These are phyloP conservation scores for Malaclemys terrapin DNA, from an alignment of 2,113 vertebrate genomes.

Conservation along the genomic window DNA sequence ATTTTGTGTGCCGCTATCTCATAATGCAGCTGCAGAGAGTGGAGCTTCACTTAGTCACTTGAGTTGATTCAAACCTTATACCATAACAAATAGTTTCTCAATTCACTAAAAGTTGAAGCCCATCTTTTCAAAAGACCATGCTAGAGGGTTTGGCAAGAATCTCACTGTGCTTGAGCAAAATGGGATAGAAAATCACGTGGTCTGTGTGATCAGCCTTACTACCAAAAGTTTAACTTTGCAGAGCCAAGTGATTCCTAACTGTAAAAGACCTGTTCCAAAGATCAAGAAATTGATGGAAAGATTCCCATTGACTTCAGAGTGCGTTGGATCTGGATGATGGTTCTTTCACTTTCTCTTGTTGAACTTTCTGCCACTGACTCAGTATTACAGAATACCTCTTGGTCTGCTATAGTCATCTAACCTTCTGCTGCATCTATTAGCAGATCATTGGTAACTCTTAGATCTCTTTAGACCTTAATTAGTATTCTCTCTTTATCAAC, in stretches of 20 bases:
- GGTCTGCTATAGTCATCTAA: neutral
- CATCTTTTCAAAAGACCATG: neutral
- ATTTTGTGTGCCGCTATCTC: neutral
- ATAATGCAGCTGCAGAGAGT: rapidly evolving
- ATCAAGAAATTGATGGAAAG: neutral
- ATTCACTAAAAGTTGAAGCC: neutral
- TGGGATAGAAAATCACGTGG: neutral
- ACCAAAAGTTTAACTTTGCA: rapidly evolving
- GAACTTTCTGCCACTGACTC: rapidly evolving
- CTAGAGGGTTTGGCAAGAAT: neutral
- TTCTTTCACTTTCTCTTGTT: neutral
- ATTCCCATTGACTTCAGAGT: neutral
- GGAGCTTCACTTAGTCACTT: rapidly evolving
- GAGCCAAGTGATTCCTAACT: neutral
- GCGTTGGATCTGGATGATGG: rapidly evolving
- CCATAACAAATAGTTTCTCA: neutral
- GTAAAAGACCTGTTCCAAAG: neutral
- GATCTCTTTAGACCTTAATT: neutral
- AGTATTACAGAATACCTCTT: neutral
- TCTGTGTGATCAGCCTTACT: neutral
- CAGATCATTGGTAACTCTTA: neutral
- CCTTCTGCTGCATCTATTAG: neutral
- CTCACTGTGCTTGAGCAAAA: neutral
- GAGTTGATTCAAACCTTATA: neutral
- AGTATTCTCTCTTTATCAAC: neutral